phyloP scores from a whole-genome alignment of 2,797 vertebrate species.

The Alcedo atthis region DNA sequence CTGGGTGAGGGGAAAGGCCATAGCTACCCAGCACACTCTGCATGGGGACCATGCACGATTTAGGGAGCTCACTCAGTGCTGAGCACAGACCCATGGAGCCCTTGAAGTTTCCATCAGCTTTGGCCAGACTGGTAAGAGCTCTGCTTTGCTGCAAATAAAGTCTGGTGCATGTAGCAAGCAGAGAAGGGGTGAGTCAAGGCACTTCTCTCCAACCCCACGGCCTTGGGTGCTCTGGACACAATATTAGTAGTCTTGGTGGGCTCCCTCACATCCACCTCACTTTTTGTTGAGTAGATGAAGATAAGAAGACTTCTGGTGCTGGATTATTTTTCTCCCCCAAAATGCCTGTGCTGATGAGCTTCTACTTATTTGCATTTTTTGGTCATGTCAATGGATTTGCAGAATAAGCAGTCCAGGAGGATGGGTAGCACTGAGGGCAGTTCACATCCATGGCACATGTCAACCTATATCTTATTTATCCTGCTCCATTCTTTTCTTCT shows the following conservation, averaged over 20 bases:
- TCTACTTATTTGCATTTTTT: not conserved
- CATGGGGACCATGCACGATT: fast-evolving
- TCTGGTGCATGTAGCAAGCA: not conserved
- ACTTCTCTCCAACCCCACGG: not conserved
- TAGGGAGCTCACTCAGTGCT: not conserved
- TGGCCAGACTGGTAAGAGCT: not conserved
- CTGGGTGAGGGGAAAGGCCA: fast-evolving
- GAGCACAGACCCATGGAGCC: not conserved
- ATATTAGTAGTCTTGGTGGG: not conserved
- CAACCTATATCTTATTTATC: not conserved
- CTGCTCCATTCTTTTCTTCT: not conserved
- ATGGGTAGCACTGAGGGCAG: not conserved
- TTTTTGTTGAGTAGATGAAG: not conserved
- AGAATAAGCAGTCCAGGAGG: not conserved
- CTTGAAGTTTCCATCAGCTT: not conserved
- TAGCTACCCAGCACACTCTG: not conserved
- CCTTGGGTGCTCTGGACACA: not conserved
- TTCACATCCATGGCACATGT: not conserved
- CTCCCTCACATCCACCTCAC: not conserved
- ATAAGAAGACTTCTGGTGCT: not conserved
- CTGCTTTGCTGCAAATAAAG: not conserved
- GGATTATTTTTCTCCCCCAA: not conserved
- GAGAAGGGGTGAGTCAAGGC: fast-evolving
- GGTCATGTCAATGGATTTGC: not conserved
- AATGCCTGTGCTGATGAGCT: not conserved